A percentile compares a stretch with the other conserved stretches of the same genome.
Conservation (phyloP, 2,797 vertebrate species). For the Ctenopoma multispine region DNA sequence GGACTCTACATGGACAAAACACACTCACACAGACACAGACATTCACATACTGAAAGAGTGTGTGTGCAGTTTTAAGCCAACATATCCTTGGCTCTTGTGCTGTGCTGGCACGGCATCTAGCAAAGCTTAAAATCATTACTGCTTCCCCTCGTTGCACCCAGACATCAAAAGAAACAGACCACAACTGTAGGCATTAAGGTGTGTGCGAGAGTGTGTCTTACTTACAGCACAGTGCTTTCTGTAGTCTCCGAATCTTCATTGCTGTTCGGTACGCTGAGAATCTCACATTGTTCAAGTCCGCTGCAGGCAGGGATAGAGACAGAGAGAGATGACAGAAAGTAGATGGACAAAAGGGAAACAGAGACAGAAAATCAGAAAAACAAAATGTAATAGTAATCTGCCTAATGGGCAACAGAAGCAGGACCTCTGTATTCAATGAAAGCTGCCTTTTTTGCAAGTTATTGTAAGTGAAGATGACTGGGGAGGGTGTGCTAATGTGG, state of each 20-base stretch:
- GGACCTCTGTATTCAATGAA: constrained; percentile 25
- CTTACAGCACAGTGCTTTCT: constrained; percentile 97
- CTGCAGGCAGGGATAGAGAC: constrained; percentile 75
- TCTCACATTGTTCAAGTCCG: constrained; percentile 96
- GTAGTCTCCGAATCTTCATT: constrained; percentile 97
- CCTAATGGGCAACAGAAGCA: constrained; percentile 39
- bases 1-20: constrained; percentile 24
- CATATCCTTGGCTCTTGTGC: constrained; percentile 42
- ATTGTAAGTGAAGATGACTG: constrained; percentile 35
- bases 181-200: constrained; percentile 35
- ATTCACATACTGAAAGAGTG: constrained; percentile 23
- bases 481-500: constrained; percentile 34
- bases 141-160: constrained; percentile 41
- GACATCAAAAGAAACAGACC: constrained; percentile 58
- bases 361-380: constrained; percentile 44
- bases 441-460: constrained; percentile 35
- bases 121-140: constrained; percentile 63
- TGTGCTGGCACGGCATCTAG: constrained; percentile 56
- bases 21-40: not conserved
- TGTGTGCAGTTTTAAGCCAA: constrained; percentile 45
- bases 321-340: constrained; percentile 39
- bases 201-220: constrained; percentile 61
- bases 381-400: constrained; percentile 41
- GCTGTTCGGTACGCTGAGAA: constrained; percentile 98
- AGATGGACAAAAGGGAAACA: constrained; percentile 26